Base-by-base conservation (phyloP, 1,140 invertebrate genomes). In the Cardiocondyla obscurior region DNA sequence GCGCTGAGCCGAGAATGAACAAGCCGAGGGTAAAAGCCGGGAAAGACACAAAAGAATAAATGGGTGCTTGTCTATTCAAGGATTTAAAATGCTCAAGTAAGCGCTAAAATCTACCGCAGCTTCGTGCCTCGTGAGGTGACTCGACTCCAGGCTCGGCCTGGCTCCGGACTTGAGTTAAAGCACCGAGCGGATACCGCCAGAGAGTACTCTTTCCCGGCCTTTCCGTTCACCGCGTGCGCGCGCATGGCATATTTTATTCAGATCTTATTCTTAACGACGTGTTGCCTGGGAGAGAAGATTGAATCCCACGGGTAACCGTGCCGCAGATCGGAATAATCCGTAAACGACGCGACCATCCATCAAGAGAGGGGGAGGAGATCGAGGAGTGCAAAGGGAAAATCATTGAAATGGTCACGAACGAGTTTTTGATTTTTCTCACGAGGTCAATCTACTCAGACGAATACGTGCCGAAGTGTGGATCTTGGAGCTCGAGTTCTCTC, bases 31-130 rank as follows among this genome's bases (percentile, higher is more conserved):
- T 16, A 55, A 65, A 82, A 74, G 69, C 33, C 42, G 10, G 22
- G 46, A 60, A 69, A 28, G 60, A 42, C 46, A n/a, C 22, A 42
- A 73, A 85, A 64, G 70, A 55, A 58, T 79, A 72, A 88, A 88
- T 85, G 64, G 58, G n/a, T 76, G 84, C 72, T 88, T 67, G 82
- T 82, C 88, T 85, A 72, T 77, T 88, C 76, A 88, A 90, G 85
- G 85, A 89, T 88, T 90, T 88, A 88, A 90, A 90, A 90, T 60
- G 85, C 81, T 81, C 84, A 82, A 87, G 88, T 91, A 90, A 91
- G 90, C 89, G 87, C 55, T 88, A 88, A 91, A 90, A 89, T 90
- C 77, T 22, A 85, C 77, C 79, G 53, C 76, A 76, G 81, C 55
- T 83, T 87, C 70, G 72, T 83, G 81, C 55, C 53, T 57, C 60